Conservation (phyloP, 2,797 vertebrate species). For the Semotilus atromaculatus region DNA sequence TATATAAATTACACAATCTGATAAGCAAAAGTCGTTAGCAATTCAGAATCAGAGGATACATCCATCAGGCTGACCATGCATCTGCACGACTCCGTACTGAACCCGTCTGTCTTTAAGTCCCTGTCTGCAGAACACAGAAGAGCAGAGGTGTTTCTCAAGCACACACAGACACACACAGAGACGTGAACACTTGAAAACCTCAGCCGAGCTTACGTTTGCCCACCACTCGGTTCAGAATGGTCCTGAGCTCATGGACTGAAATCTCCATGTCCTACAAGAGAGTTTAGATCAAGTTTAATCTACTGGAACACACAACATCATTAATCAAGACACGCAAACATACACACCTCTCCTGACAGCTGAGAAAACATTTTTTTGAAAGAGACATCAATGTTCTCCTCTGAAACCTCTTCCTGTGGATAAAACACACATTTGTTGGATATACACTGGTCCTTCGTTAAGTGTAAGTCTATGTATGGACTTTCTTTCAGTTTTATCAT, state of each 20-base stretch:
- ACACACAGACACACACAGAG: neutral
- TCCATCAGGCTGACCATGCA: slow-evolving; percentile 91
- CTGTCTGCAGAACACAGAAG: slow-evolving; percentile 73
- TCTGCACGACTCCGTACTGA: slow-evolving; percentile 89
- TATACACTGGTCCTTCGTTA: neutral
- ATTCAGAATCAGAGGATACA: slow-evolving; percentile 80
- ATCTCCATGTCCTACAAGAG: slow-evolving; percentile 82
- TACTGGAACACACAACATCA: neutral
- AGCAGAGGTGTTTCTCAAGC: neutral
- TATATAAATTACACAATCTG: neutral
- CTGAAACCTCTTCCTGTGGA: slow-evolving; percentile 79
- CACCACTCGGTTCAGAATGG: slow-evolving; percentile 81
- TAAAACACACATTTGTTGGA: neutral
- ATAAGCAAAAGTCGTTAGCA: neutral
- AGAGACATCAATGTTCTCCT: slow-evolving; percentile 81
- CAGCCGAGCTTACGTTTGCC: slow-evolving; percentile 74
- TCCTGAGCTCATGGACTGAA: slow-evolving; percentile 76
- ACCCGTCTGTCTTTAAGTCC: slow-evolving; percentile 85
- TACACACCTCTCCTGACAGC: slow-evolving; percentile 84
- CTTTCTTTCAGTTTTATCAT: neutral
- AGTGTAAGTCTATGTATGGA: neutral
- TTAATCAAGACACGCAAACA: neutral
- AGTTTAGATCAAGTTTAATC: neutral
- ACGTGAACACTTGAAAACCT: neutral
- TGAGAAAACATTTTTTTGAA: slow-evolving; percentile 85